Percentiles rank a stretch among this genome's conserved stretches.
phyloP scores from a whole-genome alignment of 2,888 invertebrate genomes.

The Apodemia zela region DNA sequence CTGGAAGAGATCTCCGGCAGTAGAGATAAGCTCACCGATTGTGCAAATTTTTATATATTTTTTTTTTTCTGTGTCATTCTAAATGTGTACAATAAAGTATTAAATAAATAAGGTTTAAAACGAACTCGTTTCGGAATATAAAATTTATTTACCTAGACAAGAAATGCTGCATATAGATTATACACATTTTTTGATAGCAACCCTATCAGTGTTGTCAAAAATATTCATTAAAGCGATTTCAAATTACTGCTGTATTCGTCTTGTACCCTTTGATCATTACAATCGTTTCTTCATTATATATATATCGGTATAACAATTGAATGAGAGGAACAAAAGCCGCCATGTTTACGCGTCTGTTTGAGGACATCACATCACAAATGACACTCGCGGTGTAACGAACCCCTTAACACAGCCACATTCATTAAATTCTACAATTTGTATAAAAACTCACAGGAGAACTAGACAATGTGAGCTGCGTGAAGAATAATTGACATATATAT shows the following conservation, averaged over 20 bases:
- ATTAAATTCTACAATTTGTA: constrained; percentile 12
- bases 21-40: too few relatives aligned
- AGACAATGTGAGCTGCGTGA: not conserved
- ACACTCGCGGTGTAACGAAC: constrained; percentile 13
- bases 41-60: too few relatives aligned
- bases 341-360: not conserved
- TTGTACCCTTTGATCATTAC: not conserved
- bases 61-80: too few relatives aligned
- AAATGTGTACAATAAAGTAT: too few relatives aligned
- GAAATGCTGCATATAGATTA: too few relatives aligned
- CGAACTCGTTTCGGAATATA: too few relatives aligned
- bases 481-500: not conserved
- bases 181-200: not conserved
- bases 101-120: too few relatives aligned
- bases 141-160: too few relatives aligned
- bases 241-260: not conserved
- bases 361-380: constrained; percentile 3
- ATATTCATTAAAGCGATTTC: not conserved
- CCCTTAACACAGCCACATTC: constrained; percentile 12
- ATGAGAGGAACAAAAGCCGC: constrained; percentile 1
- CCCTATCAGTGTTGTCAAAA: not conserved
- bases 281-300: constrained; percentile 4
- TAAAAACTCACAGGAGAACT: not conserved
- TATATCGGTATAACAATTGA: not conserved
- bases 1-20: too few relatives aligned